A percentile compares a stretch with the other conserved stretches of the same genome.
Evolutionary conservation across 2,888 invertebrate genomes (phyloP).

Genomic region (Cataglyphis rosenhaueri): DNA sequence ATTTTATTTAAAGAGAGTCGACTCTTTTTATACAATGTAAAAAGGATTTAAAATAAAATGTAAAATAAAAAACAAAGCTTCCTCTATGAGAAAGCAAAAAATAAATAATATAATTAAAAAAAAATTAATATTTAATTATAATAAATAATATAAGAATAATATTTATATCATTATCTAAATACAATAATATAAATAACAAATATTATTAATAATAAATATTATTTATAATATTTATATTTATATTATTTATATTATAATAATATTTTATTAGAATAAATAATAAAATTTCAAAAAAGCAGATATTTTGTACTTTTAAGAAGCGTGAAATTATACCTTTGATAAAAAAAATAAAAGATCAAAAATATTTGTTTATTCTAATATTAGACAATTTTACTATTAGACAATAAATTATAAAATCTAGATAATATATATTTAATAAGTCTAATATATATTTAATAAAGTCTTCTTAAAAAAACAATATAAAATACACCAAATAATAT

Average conservation of each 20-base stretch:
- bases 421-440: background rate
- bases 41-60: background rate
- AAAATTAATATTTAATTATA: too few species aligned
- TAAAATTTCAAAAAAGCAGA: background rate
- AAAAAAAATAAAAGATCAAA: background rate
- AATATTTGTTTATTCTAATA: background rate
- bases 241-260: too few species aligned
- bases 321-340: background rate
- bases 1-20: background rate
- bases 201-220: too few species aligned
- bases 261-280: background rate
- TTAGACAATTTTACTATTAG: background rate
- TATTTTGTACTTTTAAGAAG: background rate
- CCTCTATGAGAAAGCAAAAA: too few species aligned
- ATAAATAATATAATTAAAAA: too few species aligned
- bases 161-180: too few species aligned
- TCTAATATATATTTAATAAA: background rate
- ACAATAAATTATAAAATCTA: background rate
- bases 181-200: too few species aligned
- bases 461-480: background rate
- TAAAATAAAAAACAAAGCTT: too few species aligned
- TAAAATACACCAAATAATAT: background rate
- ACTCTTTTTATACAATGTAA: background rate
- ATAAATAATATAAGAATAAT: too few species aligned
- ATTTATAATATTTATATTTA: too few species aligned